Evolutionary conservation across 2,797 vertebrate genomes (phyloP), one percentile per base, ranked within the genome.

Genomic region (Epinephelus malabaricus): DNA sequence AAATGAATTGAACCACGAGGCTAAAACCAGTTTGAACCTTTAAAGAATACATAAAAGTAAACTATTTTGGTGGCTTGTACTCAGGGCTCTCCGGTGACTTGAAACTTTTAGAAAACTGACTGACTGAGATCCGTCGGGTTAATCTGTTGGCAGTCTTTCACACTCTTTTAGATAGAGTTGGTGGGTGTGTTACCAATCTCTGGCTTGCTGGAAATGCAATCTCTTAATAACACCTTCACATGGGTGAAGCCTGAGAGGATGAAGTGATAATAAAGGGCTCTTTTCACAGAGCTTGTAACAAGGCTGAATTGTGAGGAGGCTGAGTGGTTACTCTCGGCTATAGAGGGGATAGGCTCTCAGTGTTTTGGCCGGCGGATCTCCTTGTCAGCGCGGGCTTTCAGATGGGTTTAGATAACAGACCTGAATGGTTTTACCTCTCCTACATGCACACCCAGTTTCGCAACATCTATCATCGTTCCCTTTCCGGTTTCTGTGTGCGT

Each of bases 191-290:
- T 88, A 83, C 73, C 69, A 72, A 75, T 81, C 72, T 73, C 14
- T 69, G 69, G 70, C 62, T 80, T 50, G 65, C 78, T 88, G 9
- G 87, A 94, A 94, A 94, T 73, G 61, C 89, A 87, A 88, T 92
- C 90, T 89, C 85, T 93, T 90, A 94, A 92, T 93, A 89, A 92
- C 85, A 90, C 86, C 87, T 92, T 92, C 87, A 92, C 89, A 85
- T 75, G 87, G 79, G 69, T 79, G 67, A 83, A 86, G 79, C 75
- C 83, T 64, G 84, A 89, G 86, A 89, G 89, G 90, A 86, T 80
- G 87, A 83, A 84, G 87, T 55, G 88, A 92, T 91, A 84, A 91
- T 92, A 89, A 92, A 91, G 86, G 84, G 79, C 84, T 87, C 89
- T 85, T 88, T 92, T 93, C 84, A 89, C 70, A 65, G 82, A 78